Evolutionary conservation across 1,140 invertebrate species (phyloP), one percentile per base, ranked within the genome.

Genomic region (Physella acuta): DNA sequence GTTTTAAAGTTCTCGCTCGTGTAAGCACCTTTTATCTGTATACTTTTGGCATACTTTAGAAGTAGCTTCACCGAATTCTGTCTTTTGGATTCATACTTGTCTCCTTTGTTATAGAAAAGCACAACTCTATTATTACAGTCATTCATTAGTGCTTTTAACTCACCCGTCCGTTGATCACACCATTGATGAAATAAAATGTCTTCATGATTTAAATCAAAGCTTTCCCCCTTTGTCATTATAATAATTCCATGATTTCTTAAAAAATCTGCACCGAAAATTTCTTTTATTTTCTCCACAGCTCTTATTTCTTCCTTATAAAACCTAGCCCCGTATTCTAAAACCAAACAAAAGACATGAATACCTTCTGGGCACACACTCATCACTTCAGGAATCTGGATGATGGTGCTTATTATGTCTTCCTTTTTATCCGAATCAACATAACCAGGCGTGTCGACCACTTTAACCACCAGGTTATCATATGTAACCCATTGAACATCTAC

Each of bases 161-260:
- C 39, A 28, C 60, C 60, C 16, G 37, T 62, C 17, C 44, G 60
- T 2, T 28, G 26, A 3, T 62, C 28, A 28, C 60, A 44, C 60
- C 60, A 62, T 1, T 24, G 16, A 24, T 62, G 8, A 49, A 62
- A 62, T 8, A 37, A 24, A 26, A 34, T 30, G 24, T 44, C 37
- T 16, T 62, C 60, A 17, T 20, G 37, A 17, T 62, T 37, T 2
- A 30, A 2, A 37, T 49, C 39, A 49, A 62, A 62, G n/a, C 30
- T 62, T 30, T 62, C 60, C 14, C 60, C 60, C 37, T 49, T 16
- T 2, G 60, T 62, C 60, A 62, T 62, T 11, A 62, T 26, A 5
- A 44, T 62, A 26, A 62, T 44, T 5, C 60, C 60, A 30, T 49
- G 44, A 49, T 62, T 62, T 37, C 36, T 37, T 20, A 62, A 34